Evolutionary conservation across 2,113 vertebrate species (phyloP).

Genomic region (Bothrops jararaca): DNA sequence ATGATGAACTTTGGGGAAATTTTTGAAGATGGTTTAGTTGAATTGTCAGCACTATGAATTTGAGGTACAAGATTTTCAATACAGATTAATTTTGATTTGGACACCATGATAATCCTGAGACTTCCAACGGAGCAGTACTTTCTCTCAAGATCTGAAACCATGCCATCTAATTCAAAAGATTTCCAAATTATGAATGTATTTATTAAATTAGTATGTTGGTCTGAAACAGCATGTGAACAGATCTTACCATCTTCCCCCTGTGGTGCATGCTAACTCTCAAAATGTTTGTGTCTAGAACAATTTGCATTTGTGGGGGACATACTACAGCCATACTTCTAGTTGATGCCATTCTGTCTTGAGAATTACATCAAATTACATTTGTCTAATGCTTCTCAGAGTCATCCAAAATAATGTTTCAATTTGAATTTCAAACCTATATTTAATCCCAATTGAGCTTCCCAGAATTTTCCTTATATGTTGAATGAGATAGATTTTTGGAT

Average conservation of each 20-base stretch:
- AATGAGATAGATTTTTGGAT: background rate
- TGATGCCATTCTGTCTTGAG: background rate
- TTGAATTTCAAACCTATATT: background rate
- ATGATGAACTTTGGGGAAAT: background rate
- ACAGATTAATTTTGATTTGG: background rate
- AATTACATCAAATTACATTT: background rate
- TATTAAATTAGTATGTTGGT: background rate
- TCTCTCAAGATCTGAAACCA: background rate
- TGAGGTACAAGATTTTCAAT: background rate
- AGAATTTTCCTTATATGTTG: background rate
- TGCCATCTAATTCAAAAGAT: background rate
- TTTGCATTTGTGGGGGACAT: background rate
- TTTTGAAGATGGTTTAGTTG: background rate
- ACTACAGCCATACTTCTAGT: background rate
- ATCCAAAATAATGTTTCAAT: background rate
- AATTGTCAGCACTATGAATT: background rate
- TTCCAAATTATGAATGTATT: background rate
- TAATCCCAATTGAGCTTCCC: background rate
- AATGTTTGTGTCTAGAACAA: background rate
- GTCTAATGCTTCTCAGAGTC: background rate
- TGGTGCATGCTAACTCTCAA: background rate
- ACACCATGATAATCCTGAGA: background rate
- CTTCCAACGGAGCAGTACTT: background rate
- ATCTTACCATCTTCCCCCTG: background rate
- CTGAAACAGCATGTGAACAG: background rate